Evolutionary conservation across 2,797 vertebrate genomes (phyloP).

Genomic region (Acipenser transmontanus): DNA sequence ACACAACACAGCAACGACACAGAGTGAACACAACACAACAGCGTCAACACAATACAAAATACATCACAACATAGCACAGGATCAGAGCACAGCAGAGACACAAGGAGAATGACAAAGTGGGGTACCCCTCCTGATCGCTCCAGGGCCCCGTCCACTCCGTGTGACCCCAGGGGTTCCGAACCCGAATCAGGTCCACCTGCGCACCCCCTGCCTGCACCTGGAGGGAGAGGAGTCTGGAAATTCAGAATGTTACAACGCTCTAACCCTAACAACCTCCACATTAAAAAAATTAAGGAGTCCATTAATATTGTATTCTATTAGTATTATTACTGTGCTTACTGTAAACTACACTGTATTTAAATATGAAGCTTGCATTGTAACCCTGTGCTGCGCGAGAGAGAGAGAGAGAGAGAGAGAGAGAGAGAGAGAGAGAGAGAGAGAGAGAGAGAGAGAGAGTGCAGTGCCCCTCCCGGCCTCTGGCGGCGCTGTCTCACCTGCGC

Average conservation of each 20-base stretch:
- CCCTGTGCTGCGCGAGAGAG: neutral
- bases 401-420: neutral
- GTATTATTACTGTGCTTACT: too few species aligned
- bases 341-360: too few species aligned
- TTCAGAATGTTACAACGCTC: neutral
- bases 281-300: too few species aligned
- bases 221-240: neutral
- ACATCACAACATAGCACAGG: too few species aligned
- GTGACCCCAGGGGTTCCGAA: constrained; percentile 68
- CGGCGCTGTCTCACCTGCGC: constrained; percentile 43
- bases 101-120: too few species aligned
- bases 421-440: neutral
- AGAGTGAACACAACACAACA: too few species aligned
- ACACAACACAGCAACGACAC: too few species aligned
- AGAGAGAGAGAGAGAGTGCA: neutral
- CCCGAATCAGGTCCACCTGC: constrained; percentile 43
- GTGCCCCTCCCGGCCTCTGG: neutral
- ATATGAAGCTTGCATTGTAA: too few species aligned
- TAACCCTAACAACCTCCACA: too few species aligned
- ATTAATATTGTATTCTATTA: too few species aligned
- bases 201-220: constrained; percentile 45
- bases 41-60: too few species aligned
- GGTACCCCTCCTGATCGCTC: constrained; percentile 53
- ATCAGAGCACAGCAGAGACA: too few species aligned
- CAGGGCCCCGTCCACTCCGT: constrained; percentile 64